phyloP scores from a whole-genome alignment of 2,113 vertebrate species.

The Otus sunia region DNA sequence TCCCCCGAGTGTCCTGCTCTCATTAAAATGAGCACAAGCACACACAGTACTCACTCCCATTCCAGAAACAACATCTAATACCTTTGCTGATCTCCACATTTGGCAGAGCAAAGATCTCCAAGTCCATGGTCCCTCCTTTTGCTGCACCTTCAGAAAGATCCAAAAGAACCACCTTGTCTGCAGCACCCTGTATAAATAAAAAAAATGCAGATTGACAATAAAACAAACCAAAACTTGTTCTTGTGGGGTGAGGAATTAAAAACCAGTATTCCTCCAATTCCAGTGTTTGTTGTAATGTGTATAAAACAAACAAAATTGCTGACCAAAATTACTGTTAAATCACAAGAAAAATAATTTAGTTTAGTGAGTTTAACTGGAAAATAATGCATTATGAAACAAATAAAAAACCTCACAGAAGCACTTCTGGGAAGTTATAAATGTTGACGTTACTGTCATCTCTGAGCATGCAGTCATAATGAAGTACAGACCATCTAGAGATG shows the following conservation, averaged over 20 bases:
- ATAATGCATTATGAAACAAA: background rate
- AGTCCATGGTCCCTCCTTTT: constrained; percentile 86
- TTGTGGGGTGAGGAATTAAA: background rate
- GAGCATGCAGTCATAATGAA: background rate
- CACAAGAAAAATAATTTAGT: background rate
- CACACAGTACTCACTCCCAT: background rate
- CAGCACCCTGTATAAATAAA: constrained; percentile 73
- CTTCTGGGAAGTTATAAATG: background rate
- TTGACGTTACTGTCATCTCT: background rate
- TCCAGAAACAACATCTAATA: constrained; percentile 54
- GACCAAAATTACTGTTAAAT: background rate
- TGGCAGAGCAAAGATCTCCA: constrained; percentile 90
- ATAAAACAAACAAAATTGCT: background rate
- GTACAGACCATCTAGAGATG: background rate
- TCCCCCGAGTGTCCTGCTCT: background rate
- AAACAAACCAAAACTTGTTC: background rate
- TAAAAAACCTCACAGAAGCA: background rate
- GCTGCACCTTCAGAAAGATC: constrained; percentile 85
- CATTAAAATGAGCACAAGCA: background rate
- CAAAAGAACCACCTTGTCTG: constrained; percentile 88
- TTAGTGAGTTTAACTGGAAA: background rate
- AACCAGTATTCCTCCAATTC: background rate
- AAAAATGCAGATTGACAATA: background rate
- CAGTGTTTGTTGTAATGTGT: background rate
- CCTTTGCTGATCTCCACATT: constrained; percentile 90